These are phyloP conservation scores for Zoanthus sansibaricus DNA, from an alignment of 92 coral and sea anemone genomes.

Conservation along the genomic window DNA sequence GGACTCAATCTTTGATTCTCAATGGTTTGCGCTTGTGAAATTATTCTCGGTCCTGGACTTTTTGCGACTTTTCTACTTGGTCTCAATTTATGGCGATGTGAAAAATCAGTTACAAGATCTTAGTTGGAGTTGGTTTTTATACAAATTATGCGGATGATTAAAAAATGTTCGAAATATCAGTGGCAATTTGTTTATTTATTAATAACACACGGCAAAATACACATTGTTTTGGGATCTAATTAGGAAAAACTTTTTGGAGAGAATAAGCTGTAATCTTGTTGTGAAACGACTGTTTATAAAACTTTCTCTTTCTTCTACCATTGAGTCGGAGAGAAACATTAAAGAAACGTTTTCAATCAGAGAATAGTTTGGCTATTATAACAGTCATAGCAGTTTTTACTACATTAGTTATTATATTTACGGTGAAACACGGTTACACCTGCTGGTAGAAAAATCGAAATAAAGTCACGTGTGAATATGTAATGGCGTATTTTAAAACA, in stretches of 20 bases:
- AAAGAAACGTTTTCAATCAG: neutral
- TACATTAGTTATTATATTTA: too few relatives aligned
- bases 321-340: neutral
- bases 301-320: neutral
- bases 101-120: slow-evolving; percentile 12
- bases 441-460: too few relatives aligned
- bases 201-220: slow-evolving; percentile 37
- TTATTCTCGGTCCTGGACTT: neutral
- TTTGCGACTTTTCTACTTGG: neutral
- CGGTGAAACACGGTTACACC: too few relatives aligned
- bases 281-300: neutral
- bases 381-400: too few relatives aligned
- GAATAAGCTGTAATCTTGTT: neutral
- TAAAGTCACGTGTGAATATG: too few relatives aligned
- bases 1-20: neutral
- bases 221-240: slow-evolving; percentile 33
- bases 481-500: too few relatives aligned
- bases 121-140: slow-evolving; percentile 11
- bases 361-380: neutral
- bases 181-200: slow-evolving; percentile 48
- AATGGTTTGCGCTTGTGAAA: too few relatives aligned
- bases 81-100: slow-evolving; percentile 1
- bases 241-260: neutral
- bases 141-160: slow-evolving; percentile 41
- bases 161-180: slow-evolving; percentile 36